Percentiles rank a stretch among this genome's conserved stretches.
Conservation (phyloP, 2,113 vertebrate genomes). For the Coptodon rendalli region DNA sequence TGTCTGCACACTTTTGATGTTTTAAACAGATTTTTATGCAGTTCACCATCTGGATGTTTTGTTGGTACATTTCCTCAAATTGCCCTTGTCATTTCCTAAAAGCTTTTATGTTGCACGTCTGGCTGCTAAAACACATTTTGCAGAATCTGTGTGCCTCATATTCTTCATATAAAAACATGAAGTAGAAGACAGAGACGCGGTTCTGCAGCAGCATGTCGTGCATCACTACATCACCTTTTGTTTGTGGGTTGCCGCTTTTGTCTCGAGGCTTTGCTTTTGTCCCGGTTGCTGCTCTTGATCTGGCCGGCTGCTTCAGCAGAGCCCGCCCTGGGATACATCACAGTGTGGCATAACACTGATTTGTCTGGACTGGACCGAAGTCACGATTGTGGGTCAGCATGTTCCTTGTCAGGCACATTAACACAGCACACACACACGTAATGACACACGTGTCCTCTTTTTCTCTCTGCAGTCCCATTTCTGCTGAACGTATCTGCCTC, state of each 20-base stretch:
- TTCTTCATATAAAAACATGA: neutral
- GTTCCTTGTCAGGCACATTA: slow-evolving; percentile 4
- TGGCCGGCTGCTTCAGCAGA: neutral
- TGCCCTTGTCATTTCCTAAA: neutral
- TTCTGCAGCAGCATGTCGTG: neutral
- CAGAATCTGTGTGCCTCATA: neutral
- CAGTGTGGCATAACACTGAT: slow-evolving; percentile 33
- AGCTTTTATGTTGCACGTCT: neutral
- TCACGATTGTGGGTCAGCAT: slow-evolving; percentile 40
- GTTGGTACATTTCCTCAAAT: neutral
- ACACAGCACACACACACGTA: neutral
- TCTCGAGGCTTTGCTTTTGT: neutral
- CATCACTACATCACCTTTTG: neutral
- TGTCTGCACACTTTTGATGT: neutral
- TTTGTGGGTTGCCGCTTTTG: neutral
- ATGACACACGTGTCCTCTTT: neutral
- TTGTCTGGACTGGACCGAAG: slow-evolving; percentile 37
- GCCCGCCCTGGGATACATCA: neutral
- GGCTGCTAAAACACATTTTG: neutral
- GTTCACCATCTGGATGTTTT: neutral
- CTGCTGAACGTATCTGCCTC: neutral
- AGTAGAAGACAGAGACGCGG: neutral
- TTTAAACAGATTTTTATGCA: neutral
- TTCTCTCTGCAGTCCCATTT: neutral
- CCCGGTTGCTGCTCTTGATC: neutral